Percentiles rank a stretch among this genome's conserved stretches.
Evolutionary conservation across 2,113 vertebrate species (phyloP).

Genomic region (Benitochromis conjunctus): DNA sequence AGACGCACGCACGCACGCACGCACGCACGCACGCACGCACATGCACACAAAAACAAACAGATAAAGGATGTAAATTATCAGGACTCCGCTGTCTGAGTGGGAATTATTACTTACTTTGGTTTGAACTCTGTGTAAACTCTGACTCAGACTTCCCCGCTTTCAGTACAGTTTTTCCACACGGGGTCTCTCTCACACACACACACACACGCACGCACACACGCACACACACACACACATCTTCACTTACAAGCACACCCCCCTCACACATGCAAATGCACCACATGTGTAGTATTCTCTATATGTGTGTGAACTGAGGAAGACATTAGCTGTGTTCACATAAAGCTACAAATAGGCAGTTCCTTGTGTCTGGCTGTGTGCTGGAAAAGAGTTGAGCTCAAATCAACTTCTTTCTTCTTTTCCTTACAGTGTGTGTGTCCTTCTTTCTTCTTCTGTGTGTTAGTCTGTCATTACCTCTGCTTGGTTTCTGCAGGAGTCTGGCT

Average conservation of each 20-base stretch:
- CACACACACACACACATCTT: background rate
- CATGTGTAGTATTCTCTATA: background rate
- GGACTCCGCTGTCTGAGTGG: background rate
- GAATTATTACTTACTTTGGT: constrained; percentile 10
- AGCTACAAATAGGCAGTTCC: constrained; percentile 3
- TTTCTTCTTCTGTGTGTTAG: constrained; percentile 19
- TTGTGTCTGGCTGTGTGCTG: background rate
- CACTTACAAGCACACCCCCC: background rate
- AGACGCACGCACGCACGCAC: background rate
- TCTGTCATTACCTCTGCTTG: constrained; percentile 56
- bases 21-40: no score
- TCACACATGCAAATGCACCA: background rate
- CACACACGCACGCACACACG: background rate
- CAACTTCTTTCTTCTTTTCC: background rate
- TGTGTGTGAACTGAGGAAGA: background rate
- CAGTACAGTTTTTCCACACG: constrained; percentile 1
- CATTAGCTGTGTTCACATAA: background rate
- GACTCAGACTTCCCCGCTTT: background rate
- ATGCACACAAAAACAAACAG: background rate
- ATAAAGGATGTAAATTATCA: background rate
- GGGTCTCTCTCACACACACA: background rate
- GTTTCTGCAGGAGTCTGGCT: constrained; percentile 62
- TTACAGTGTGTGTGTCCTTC: background rate
- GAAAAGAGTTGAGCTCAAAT: constrained; percentile 10
- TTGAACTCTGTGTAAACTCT: constrained; percentile 49